These are phyloP conservation scores for Fundulus diaphanus DNA, from an alignment of 2,797 vertebrate genomes.

Conservation along the genomic window DNA sequence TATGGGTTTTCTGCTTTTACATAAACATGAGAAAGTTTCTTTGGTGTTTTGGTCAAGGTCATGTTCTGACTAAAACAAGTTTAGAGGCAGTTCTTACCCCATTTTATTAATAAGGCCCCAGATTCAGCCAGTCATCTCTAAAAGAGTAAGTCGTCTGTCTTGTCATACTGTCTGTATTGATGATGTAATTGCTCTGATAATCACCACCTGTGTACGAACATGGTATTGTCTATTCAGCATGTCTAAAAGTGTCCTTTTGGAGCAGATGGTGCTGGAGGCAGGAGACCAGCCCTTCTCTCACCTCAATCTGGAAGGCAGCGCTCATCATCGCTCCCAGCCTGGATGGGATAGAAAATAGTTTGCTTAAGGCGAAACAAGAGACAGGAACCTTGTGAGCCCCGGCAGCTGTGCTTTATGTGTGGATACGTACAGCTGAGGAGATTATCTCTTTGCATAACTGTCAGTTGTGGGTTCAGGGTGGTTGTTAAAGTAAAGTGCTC, in stretches of 20 bases:
- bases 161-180: constrained; percentile 66
- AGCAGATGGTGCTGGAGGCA: constrained; percentile 84
- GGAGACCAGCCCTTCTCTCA: constrained; percentile 79
- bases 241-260: constrained; percentile 78
- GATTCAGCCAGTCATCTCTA: constrained; percentile 20
- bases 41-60: not conserved
- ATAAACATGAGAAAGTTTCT: not conserved
- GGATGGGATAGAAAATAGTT: constrained; percentile 64
- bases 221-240: constrained; percentile 81
- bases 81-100: not conserved
- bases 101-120: not conserved
- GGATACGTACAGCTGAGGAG: constrained; percentile 37
- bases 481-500: constrained; percentile 42
- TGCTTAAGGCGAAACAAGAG: constrained; percentile 66
- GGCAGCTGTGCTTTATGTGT: constrained; percentile 37
- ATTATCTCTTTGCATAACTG: constrained; percentile 36
- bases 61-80: not conserved
- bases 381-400: constrained; percentile 42
- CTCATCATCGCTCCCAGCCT: constrained; percentile 60
- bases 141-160: constrained; percentile 34
- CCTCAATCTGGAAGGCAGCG: constrained; percentile 78
- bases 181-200: constrained; percentile 72
- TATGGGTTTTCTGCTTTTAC: not conserved
- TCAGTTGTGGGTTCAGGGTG: constrained; percentile 40
- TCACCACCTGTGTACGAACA: constrained; percentile 68